Percentiles rank a stretch among this genome's conserved stretches.
phyloP scores from a whole-genome alignment of 2,113 vertebrate genomes.

The Morone chrysops region DNA sequence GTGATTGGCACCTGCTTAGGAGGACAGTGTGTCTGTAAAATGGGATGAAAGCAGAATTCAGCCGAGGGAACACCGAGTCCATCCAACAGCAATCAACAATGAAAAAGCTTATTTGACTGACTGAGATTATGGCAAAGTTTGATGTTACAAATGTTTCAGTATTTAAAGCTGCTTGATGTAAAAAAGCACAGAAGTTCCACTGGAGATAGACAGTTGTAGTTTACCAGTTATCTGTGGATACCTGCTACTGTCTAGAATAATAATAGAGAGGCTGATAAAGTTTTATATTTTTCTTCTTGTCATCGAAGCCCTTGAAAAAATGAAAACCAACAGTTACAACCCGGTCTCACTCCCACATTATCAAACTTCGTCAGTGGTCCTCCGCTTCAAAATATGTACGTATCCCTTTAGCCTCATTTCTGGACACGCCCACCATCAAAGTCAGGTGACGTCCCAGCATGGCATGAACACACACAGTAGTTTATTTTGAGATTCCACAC shows the following conservation, averaged over 20 bases:
- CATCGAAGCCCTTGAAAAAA: too few species aligned
- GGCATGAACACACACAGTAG: neutral
- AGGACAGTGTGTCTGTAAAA: slow-evolving; percentile 42
- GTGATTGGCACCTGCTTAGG: slow-evolving; percentile 72
- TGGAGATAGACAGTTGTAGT: neutral
- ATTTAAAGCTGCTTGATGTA: neutral
- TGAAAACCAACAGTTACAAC: too few species aligned
- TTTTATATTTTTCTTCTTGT: neutral
- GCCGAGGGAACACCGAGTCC: slow-evolving; percentile 1
- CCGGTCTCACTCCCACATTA: too few species aligned
- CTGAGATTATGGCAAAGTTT: slow-evolving; percentile 3
- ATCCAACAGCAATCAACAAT: slow-evolving; percentile 25
- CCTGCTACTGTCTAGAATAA: too few species aligned
- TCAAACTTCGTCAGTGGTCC: too few species aligned
- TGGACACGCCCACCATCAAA: too few species aligned
- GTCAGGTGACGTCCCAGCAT: too few species aligned
- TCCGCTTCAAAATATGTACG: too few species aligned
- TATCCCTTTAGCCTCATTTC: too few species aligned
- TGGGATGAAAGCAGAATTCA: slow-evolving; percentile 30
- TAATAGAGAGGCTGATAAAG: neutral
- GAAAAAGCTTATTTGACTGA: neutral
- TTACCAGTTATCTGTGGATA: neutral
- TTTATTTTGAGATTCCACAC: neutral
- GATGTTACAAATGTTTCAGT: neutral
- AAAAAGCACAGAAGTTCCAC: neutral